phyloP scores from a whole-genome alignment of 2,797 vertebrate genomes.

The Rhabdomys pumilio region DNA sequence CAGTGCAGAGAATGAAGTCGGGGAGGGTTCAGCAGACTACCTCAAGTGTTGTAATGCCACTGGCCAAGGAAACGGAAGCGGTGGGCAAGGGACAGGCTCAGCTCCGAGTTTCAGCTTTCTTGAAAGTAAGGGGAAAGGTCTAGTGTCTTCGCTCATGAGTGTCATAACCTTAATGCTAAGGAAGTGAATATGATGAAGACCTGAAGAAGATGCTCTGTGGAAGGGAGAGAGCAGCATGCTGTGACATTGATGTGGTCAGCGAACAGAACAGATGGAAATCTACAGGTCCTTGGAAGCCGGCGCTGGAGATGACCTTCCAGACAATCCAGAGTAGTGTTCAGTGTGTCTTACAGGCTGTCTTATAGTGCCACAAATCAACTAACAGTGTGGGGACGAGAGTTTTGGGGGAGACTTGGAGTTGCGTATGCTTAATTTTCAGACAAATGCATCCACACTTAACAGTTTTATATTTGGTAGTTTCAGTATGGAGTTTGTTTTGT shows the following conservation, averaged over 20 bases:
- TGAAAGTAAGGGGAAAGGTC: neutral
- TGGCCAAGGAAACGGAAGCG: too few relatives aligned
- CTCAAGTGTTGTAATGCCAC: neutral
- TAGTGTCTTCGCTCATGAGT: too few relatives aligned
- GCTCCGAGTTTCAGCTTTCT: neutral
- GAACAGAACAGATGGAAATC: neutral
- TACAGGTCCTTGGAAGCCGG: neutral
- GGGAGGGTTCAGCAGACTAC: neutral
- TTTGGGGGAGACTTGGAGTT: neutral
- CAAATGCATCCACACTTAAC: neutral
- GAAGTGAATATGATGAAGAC: neutral
- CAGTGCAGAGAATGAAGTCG: neutral
- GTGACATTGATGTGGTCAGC: neutral
- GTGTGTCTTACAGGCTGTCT: neutral
- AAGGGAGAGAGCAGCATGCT: neutral
- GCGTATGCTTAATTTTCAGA: neutral
- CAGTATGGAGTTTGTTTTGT: neutral
- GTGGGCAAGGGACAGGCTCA: rapidly evolving
- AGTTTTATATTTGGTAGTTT: neutral
- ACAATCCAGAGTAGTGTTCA: neutral
- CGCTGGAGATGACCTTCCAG: neutral
- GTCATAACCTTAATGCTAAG: rapidly evolving
- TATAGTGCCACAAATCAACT: neutral
- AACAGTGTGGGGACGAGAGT: rapidly evolving
- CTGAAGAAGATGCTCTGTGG: neutral